Conservation (phyloP, 1,140 invertebrate species). For the Helicorthomorpha holstii region DNA sequence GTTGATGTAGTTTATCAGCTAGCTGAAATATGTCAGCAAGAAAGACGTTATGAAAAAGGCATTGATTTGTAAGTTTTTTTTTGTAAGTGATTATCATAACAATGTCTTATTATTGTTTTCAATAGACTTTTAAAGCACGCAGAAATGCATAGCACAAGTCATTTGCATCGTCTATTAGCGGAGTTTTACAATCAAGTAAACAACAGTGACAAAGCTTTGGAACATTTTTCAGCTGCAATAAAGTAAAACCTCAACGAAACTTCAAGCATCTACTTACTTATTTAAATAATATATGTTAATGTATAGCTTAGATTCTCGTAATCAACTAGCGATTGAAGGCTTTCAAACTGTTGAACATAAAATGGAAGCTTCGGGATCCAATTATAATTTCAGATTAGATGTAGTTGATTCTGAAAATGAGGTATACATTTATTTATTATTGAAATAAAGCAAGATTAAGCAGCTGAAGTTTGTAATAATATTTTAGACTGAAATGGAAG, state of each 20-base stretch:
- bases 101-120: conserved; percentile 1
- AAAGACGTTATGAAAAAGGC: conserved; percentile 24
- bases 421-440: conserved; percentile 8
- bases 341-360: conserved; percentile 46
- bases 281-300: conserved; percentile 9
- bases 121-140: conserved; percentile 40
- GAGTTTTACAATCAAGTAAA: conserved; percentile 36
- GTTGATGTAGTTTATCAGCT: conserved; percentile 48
- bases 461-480: background rate
- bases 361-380: conserved; percentile 34
- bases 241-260: conserved; percentile 28
- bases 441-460: background rate
- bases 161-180: conserved; percentile 49
- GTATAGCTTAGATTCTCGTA: conserved; percentile 45
- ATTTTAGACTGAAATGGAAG: conserved; percentile 30
- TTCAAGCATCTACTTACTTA: background rate
- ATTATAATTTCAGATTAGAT: conserved; percentile 36
- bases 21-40: conserved; percentile 38
- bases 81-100: background rate
- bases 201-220: conserved; percentile 49
- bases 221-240: conserved; percentile 49
- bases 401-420: conserved; percentile 31
- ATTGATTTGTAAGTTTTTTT: conserved; percentile 23
- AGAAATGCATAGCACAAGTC: conserved; percentile 38
- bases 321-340: conserved; percentile 46